Base-by-base conservation (phyloP, 2,113 vertebrate genomes). In the Podarcis muralis region DNA sequence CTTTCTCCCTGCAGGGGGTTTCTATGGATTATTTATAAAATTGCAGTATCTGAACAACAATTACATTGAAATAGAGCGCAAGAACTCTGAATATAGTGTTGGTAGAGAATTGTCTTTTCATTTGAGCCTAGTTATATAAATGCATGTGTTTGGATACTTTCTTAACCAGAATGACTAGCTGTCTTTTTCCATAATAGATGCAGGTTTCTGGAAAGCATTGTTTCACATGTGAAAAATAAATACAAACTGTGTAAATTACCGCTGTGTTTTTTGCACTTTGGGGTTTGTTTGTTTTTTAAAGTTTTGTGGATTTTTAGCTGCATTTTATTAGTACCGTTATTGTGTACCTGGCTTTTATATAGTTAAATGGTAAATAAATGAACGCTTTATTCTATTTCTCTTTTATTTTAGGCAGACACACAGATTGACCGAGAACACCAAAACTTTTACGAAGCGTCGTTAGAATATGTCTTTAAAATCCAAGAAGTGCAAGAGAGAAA, bases 401-500 rank as follows among this genome's bases (percentile, higher is more conserved):
- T 78, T 53, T 30, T 30, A 48, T 90, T 90, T 90, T 90, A 99
- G 99, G 99, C 99, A 88, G 98, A 99, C 94, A 95, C 96, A 16
- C 98, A 99, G 95, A 98, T 99, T 95, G 98, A 98, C 94, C 98
- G 98, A 94, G 99, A 99, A 90, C 97, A 98, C 91, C 98, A 99
- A 83, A 98, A 99, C 93, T 99, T 99, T 89, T 99, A 98, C 79
- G 98, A 99, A 71, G 98, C 98, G 0, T 99, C 99, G 0, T 97
- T 99, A 43, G 98, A 99, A 94, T 99, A 99, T 62, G 98, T 99
- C 92, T 99, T 99, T 96, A 99, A 99, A 97, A 99, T 99, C 92
- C 99, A 99, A 93, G 99, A 99, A 96, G 99, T 99, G 40, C 99
- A 99, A 94, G 99, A 99, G 81, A 99, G 98, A 95, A 99, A 99